phyloP scores from a whole-genome alignment of 2,797 vertebrate genomes.

The Momotus momota region DNA sequence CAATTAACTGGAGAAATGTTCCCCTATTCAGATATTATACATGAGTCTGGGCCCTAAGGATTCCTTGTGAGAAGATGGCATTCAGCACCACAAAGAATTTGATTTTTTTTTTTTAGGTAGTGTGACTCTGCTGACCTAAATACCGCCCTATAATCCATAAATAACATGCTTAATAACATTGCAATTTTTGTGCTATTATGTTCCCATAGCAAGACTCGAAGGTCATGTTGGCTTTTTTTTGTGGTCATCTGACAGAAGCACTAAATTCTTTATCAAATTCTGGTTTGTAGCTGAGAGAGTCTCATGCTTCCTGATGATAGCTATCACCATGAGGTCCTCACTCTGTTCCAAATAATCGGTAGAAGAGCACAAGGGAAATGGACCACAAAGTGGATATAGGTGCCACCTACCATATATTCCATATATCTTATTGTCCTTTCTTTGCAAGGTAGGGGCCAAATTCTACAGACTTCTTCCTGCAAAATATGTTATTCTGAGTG shows the following conservation, averaged over 20 bases:
- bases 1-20: not conserved
- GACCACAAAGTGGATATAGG: not conserved
- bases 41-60: not conserved
- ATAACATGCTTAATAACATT: conserved; percentile 16
- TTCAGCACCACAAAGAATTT: not conserved
- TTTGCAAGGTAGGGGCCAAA: not conserved
- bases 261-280: conserved; percentile 74
- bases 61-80: not conserved
- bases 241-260: conserved; percentile 75
- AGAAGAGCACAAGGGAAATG: not conserved
- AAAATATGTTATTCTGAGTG: not conserved
- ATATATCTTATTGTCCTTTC: not conserved
- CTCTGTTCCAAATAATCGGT: conserved; percentile 67
- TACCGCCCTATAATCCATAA: conserved; percentile 18
- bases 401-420: not conserved
- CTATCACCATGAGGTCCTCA: conserved; percentile 74
- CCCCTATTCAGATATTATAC: not conserved
- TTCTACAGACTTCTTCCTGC: not conserved
- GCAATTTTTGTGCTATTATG: conserved; percentile 78
- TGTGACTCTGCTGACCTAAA: not conserved
- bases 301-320: conserved; percentile 79
- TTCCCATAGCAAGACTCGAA: conserved; percentile 77
- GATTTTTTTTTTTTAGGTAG: not conserved
- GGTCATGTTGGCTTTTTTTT: conserved; percentile 71
- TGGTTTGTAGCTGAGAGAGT: conserved; percentile 76